Conservation (phyloP, 2,113 vertebrate species). For the Muscicapa adusta region DNA sequence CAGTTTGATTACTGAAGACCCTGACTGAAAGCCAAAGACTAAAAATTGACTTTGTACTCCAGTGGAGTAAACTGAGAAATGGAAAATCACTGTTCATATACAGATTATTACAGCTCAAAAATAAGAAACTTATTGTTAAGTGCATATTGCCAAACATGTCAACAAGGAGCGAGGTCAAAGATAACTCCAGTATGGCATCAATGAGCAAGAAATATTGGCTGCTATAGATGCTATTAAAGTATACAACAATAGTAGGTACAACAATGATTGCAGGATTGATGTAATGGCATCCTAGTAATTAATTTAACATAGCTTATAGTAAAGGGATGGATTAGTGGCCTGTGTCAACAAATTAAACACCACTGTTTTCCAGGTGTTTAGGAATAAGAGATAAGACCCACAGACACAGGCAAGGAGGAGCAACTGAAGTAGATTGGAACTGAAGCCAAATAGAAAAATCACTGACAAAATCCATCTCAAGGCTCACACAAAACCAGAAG, state of each 20-base stretch:
- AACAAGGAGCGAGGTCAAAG: not conserved
- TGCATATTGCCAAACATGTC: not conserved
- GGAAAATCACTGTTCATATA: not conserved
- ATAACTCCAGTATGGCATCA: not conserved
- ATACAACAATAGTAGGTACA: not conserved
- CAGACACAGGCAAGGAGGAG: not conserved
- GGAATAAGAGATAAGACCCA: not conserved
- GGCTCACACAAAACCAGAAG: not conserved
- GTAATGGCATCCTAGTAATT: not conserved
- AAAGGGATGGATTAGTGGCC: not conserved
- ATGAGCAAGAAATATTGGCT: not conserved
- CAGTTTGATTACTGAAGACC: not conserved
- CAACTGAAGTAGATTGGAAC: not conserved
- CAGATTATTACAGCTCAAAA: not conserved
- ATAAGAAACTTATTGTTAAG: not conserved
- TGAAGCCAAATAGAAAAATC: not conserved
- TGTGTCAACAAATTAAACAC: not conserved
- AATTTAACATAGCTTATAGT: not conserved
- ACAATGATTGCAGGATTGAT: not conserved
- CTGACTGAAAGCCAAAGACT: not conserved
- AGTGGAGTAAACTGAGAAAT: not conserved
- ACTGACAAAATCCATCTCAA: not conserved
- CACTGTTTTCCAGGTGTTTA: not conserved
- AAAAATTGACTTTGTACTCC: accelerated
- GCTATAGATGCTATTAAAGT: not conserved